phyloP scores from a whole-genome alignment of 2,113 vertebrate genomes.

The Platycercus adscitus region DNA sequence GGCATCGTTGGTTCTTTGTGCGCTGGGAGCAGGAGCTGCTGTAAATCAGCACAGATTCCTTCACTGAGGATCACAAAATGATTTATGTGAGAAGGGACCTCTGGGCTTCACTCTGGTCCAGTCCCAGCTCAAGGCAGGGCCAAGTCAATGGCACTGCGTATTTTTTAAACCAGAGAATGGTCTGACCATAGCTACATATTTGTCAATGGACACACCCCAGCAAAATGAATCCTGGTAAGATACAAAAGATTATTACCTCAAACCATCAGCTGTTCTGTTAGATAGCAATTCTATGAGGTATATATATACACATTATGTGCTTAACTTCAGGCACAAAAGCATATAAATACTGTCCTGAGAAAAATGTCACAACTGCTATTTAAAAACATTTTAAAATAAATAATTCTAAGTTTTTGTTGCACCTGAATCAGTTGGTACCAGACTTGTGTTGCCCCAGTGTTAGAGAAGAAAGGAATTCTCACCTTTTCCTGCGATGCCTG shows the following conservation, averaged over 20 bases:
- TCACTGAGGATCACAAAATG: background rate
- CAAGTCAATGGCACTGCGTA: background rate
- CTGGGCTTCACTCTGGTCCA: background rate
- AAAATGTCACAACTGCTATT: background rate
- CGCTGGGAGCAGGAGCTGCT: background rate
- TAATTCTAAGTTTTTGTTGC: background rate
- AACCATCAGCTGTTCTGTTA: background rate
- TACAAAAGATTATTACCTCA: background rate
- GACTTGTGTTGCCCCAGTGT: background rate
- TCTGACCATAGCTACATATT: too few species aligned
- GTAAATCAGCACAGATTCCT: background rate
- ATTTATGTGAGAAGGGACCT: background rate
- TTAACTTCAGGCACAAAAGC: background rate
- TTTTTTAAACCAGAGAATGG: background rate
- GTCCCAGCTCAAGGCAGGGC: background rate
- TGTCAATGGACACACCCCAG: background rate
- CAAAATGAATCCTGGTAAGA: background rate
- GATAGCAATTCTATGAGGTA: background rate
- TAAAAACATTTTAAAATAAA: background rate
- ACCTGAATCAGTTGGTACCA: background rate
- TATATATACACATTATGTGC: fast-evolving
- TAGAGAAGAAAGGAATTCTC: conserved; percentile 6
- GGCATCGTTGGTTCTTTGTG: background rate
- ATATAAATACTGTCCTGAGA: background rate
- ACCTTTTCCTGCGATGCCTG: background rate